A percentile compares a stretch with the other conserved stretches of the same genome.
Conservation (phyloP, 2,113 vertebrate genomes). For the Dipodomys merriami region DNA sequence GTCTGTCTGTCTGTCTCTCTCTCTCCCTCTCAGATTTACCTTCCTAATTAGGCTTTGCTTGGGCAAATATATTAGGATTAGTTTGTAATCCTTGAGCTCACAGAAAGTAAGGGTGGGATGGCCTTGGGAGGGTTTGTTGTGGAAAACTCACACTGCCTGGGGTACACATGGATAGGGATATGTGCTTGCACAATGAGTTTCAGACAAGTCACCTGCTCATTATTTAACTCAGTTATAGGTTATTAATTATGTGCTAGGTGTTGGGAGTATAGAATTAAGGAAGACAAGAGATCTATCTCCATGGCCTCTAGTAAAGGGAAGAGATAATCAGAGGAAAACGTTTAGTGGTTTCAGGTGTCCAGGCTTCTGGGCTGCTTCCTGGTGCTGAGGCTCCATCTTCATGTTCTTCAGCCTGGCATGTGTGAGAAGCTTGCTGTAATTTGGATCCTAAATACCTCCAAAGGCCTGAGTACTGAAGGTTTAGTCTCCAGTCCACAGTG, state of each 20-base stretch:
- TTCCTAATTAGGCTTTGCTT: constrained; percentile 71
- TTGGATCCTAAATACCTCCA: neutral
- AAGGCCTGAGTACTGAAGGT: neutral
- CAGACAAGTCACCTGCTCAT: neutral
- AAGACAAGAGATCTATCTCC: no score
- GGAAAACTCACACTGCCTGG: neutral
- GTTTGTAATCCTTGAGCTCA: constrained; percentile 76
- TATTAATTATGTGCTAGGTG: neutral
- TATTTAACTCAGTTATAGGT: neutral
- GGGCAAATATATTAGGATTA: constrained; percentile 75
- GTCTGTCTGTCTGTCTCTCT: no score
- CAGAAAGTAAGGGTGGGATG: constrained; percentile 18
- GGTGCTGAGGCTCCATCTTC: neutral
- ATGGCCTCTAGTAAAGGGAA: neutral
- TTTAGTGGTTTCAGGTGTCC: neutral
- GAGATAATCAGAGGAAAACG: no score
- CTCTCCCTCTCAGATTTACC: constrained; percentile 53
- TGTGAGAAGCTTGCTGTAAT: neutral
- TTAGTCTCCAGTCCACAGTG: neutral
- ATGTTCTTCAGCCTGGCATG: neutral
- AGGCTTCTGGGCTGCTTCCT: accelerated
- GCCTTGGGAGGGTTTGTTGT: constrained; percentile 36
- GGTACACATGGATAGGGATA: neutral
- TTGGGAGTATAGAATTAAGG: neutral
- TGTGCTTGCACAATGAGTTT: neutral